These are phyloP conservation scores for Actias luna DNA, from an alignment of 2,888 invertebrate genomes.

Conservation along the genomic window DNA sequence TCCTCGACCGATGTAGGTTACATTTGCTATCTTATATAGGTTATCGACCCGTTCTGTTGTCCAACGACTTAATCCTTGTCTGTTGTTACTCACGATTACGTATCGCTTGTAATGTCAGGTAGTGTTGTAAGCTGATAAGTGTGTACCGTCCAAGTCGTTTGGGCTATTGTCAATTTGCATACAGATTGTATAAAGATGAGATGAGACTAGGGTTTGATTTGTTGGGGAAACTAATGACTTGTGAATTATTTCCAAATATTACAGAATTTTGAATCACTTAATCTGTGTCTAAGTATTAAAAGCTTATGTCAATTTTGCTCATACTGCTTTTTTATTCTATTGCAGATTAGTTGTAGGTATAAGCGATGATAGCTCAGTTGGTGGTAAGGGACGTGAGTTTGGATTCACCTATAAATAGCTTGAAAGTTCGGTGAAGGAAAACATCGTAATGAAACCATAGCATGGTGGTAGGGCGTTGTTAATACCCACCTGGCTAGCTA, in stretches of 20 bases:
- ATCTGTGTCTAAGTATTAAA: not conserved
- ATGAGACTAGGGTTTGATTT: not conserved
- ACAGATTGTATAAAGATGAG: not conserved
- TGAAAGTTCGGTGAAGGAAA: too few species aligned
- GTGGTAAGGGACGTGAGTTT: too few species aligned
- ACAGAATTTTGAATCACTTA: not conserved
- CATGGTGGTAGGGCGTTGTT: too few species aligned
- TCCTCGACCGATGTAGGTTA: conserved; percentile 28
- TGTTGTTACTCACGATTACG: conserved; percentile 16
- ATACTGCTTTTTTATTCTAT: not conserved
- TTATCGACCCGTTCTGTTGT: conserved; percentile 15
- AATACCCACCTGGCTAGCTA: too few species aligned
- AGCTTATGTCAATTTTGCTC: not conserved
- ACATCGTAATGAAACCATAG: too few species aligned
- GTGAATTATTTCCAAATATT: not conserved
- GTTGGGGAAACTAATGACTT: not conserved
- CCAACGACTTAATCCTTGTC: conserved; percentile 27
- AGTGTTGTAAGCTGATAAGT: conserved; percentile 1
- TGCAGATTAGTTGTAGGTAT: too few species aligned
- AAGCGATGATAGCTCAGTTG: too few species aligned
- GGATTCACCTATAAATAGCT: too few species aligned
- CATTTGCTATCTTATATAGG: conserved; percentile 20
- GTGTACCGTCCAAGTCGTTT: not conserved
- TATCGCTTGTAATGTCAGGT: conserved; percentile 8
- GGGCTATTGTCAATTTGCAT: conserved; percentile 1